Conservation (phyloP, 2,113 vertebrate genomes). For the Dascyllus trimaculatus region DNA sequence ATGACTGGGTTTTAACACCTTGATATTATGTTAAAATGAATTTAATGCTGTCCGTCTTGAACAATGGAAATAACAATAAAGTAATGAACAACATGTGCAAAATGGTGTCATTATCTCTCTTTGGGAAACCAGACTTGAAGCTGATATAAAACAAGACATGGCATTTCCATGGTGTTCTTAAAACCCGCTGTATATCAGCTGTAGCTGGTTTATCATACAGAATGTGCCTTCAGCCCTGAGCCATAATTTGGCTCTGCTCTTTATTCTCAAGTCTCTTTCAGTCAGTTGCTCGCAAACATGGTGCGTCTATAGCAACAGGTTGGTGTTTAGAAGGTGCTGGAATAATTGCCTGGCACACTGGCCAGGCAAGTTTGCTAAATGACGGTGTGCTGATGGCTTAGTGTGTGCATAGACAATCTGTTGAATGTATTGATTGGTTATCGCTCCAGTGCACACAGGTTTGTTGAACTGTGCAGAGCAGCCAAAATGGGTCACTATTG, state of each 20-base stretch:
- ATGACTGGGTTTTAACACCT: too few species aligned
- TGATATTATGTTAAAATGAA: too few species aligned
- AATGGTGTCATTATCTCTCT: too few species aligned
- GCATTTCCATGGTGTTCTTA: too few species aligned
- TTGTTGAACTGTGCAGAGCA: background rate
- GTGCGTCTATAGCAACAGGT: slow-evolving; percentile 71
- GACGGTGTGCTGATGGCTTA: slow-evolving; percentile 13
- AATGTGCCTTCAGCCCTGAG: background rate
- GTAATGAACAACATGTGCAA: too few species aligned
- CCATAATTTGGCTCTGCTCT: background rate
- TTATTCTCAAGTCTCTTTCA: background rate
- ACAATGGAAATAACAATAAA: too few species aligned
- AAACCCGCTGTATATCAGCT: too few species aligned
- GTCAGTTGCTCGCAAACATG: slow-evolving; percentile 43
- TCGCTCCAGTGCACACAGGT: background rate
- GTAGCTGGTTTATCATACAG: too few species aligned
- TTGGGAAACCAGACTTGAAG: too few species aligned
- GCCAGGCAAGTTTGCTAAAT: slow-evolving; percentile 17
- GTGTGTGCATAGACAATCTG: slow-evolving; percentile 12
- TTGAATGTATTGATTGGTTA: slow-evolving; percentile 12
- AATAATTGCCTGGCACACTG: slow-evolving; percentile 27
- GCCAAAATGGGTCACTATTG: background rate
- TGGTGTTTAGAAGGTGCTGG: slow-evolving; percentile 16
- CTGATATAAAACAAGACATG: too few species aligned
- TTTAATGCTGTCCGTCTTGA: too few species aligned